Evolutionary conservation across 2,797 vertebrate species (phyloP).

Genomic region (Discoglossus pictus): DNA sequence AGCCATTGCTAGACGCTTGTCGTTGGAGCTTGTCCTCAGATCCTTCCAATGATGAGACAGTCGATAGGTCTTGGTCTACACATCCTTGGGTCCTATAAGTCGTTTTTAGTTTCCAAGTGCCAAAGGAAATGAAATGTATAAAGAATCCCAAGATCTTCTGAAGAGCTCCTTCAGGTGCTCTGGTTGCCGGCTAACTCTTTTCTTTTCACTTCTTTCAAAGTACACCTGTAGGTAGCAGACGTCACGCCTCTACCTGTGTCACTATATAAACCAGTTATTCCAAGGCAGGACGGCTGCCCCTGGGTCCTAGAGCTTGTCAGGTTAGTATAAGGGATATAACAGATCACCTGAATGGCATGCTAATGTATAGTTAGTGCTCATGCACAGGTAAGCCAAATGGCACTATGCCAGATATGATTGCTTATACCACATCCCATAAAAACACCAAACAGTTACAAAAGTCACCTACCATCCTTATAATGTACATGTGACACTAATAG

Average conservation of each 20-base stretch:
- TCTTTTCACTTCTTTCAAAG: constrained; percentile 40
- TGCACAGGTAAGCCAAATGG: constrained; percentile 9
- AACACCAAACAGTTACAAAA: too few relatives aligned
- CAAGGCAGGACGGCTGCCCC: constrained; percentile 35
- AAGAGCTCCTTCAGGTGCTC: constrained; percentile 15
- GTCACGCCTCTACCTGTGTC: constrained; percentile 57
- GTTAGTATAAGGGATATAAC: too few relatives aligned
- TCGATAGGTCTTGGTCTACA: constrained; percentile 46
- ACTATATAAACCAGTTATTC: constrained; percentile 57
- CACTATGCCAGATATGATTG: constrained; percentile 8
- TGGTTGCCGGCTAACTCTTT: constrained; percentile 35
- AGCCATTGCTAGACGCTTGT: constrained; percentile 55
- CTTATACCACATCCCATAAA: too few relatives aligned
- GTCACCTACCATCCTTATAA: too few relatives aligned
- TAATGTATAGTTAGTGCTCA: constrained; percentile 16
- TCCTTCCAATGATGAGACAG: constrained; percentile 51
- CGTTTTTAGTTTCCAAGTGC: neutral
- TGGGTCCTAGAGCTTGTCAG: constrained; percentile 60
- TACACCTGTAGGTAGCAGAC: constrained; percentile 60
- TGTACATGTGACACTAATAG: too few relatives aligned
- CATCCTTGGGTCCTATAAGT: neutral
- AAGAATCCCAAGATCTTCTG: neutral
- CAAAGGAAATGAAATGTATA: neutral
- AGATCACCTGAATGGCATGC: constrained; percentile 22
- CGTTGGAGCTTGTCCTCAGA: constrained; percentile 5